A percentile compares a stretch with the other conserved stretches of the same genome.
Conservation (phyloP, 2,113 vertebrate species). For the Neogobius melanostomus region DNA sequence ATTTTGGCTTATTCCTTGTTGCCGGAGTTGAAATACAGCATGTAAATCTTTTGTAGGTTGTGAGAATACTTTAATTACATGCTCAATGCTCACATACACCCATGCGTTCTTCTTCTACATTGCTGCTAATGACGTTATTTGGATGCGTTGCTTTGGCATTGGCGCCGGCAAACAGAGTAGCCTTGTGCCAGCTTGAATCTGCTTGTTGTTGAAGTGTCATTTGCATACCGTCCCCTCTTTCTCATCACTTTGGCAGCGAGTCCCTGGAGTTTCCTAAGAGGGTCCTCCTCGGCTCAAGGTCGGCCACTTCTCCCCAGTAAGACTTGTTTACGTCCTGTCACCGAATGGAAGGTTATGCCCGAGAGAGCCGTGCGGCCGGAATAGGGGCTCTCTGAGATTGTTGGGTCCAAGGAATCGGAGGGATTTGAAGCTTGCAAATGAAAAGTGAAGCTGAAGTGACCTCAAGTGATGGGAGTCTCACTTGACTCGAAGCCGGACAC, state of each 20-base stretch:
- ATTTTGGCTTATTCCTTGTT: no score
- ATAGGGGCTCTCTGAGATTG: no score
- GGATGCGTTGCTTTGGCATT: no score
- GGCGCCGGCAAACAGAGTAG: not conserved
- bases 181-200: not conserved
- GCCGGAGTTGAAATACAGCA: no score
- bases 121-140: no score
- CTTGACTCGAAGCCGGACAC: no score
- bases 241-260: not conserved
- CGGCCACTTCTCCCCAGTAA: not conserved
- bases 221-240: not conserved
- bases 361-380: not conserved
- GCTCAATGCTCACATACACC: no score
- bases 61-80: no score
- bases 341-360: not conserved
- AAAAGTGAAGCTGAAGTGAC: not conserved
- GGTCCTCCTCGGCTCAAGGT: not conserved
- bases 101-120: no score
- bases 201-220: not conserved
- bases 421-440: not conserved
- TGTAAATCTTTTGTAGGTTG: no score
- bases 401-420: no score
- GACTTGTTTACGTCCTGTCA: not conserved
- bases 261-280: not conserved
- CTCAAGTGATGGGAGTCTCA: not conserved